Conservation (phyloP, 92 coral and sea anemone species). For the Parazoanthus darwini region DNA sequence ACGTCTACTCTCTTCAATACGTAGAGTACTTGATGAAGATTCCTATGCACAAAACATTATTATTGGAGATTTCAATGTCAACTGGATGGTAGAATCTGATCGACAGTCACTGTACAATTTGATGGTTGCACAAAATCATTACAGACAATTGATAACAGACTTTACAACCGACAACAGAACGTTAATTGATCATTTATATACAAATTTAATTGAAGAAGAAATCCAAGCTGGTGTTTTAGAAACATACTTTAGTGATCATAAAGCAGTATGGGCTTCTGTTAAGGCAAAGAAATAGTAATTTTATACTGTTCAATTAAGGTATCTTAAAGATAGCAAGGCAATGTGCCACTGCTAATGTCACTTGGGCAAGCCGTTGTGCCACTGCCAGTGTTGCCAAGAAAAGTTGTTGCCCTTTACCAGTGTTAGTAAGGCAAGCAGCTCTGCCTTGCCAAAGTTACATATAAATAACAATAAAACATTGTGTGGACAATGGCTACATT, state of each 20-base stretch:
- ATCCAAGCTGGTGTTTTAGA: constrained; percentile 38
- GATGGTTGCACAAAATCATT: constrained; percentile 40
- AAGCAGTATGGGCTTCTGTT: constrained; percentile 48
- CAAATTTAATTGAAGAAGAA: constrained; percentile 48
- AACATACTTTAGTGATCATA: constrained; percentile 59
- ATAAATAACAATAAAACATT: no score
- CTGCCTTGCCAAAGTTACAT: not conserved
- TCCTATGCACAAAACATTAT: constrained; percentile 43
- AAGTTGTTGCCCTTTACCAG: not conserved
- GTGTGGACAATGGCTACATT: no score
- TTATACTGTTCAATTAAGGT: constrained; percentile 31
- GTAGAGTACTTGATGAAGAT: constrained; percentile 24
- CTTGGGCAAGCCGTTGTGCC: constrained; percentile 3
- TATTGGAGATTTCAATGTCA: constrained; percentile 44
- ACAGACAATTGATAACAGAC: constrained; percentile 48
- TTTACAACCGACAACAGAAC: constrained; percentile 60
- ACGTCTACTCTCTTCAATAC: constrained; percentile 22
- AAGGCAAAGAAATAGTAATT: constrained; percentile 16
- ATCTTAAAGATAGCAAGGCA: constrained; percentile 33
- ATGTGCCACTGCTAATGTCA: constrained; percentile 10
- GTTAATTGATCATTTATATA: constrained; percentile 56
- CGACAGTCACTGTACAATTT: constrained; percentile 44
- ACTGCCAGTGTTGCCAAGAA: not conserved
- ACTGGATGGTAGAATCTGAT: constrained; percentile 42
- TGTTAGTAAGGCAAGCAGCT: not conserved